phyloP scores from a whole-genome alignment of 2,113 vertebrate species.

The Oenanthe melanoleuca region DNA sequence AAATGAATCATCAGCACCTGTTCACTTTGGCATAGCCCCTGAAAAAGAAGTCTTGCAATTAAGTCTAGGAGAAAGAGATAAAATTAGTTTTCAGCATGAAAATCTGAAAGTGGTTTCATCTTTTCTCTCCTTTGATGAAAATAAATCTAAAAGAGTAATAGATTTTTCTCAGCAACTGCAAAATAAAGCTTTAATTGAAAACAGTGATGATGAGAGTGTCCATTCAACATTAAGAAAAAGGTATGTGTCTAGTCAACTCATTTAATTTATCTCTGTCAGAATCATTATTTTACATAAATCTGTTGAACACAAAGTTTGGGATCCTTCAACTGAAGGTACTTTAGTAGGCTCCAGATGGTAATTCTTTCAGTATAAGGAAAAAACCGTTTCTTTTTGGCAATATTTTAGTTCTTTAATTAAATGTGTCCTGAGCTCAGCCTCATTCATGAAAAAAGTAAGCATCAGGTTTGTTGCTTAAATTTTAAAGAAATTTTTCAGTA shows the following conservation, averaged over 20 bases:
- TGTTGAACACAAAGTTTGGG: not conserved
- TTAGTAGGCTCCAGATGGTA: not conserved
- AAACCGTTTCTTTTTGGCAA: not conserved
- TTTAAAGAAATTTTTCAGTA: not conserved
- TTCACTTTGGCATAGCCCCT: constrained; percentile 41
- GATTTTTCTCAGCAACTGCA: not conserved
- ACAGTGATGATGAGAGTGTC: constrained; percentile 43
- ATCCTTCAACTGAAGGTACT: not conserved
- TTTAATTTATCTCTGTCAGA: not conserved
- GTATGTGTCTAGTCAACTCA: constrained; percentile 49
- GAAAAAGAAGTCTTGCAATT: constrained; percentile 19
- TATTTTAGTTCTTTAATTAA: constrained; percentile 15
- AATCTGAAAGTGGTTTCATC: constrained; percentile 37
- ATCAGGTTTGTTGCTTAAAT: not conserved
- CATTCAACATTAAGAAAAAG: constrained; percentile 67
- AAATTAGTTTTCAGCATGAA: constrained; percentile 40
- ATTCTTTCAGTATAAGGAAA: not conserved
- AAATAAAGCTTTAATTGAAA: constrained; percentile 46
- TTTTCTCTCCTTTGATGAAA: constrained; percentile 59
- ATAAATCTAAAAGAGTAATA: constrained; percentile 55
- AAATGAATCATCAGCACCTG: constrained; percentile 24
- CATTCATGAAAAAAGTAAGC: not conserved
- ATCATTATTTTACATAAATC: not conserved
- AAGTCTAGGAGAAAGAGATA: constrained; percentile 40
- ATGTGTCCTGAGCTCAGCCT: not conserved